Base-by-base conservation (phyloP, 2,113 vertebrate species). In the Crotalus viridis region DNA sequence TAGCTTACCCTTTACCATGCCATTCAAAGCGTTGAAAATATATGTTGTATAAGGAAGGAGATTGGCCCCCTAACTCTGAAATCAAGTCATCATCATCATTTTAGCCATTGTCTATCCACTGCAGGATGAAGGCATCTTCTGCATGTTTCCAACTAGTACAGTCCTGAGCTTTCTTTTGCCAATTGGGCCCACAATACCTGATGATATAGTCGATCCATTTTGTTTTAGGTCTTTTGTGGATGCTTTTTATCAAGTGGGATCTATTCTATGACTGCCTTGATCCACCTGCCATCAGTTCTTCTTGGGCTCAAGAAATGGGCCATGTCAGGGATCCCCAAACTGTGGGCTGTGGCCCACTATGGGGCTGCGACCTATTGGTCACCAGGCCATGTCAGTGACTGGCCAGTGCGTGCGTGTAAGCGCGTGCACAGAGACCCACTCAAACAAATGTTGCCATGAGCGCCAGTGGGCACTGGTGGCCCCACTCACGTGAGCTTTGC, bases 371-470 rank as follows among this genome's bases (percentile, higher is more conserved):
- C 48, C 48, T 51, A 51, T 51, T 51, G 7, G 48, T 51, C 8
- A 51, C 48, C 1, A 1, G 48, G 48, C 48, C 48, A 1, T 9
- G 48, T 51, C 7, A 51, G 48, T 9, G 8, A 8, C 48, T 51
- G 48, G 48, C 48, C 48, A 51, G 48, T 51, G 48, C 1, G 1
- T 9, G 48, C 48, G 1, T 51, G 8, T 51, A 51, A 51, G 48
- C 8, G 1, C 1, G 1, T 0, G 8, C 7, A 0, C 48, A 51
- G 0, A 51, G 48, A 8, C 48, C 48, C 48, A 51, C 48, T 51
- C 48, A 51, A 51, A 7, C 7, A 0, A 51, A 51, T 51, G 48
- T 51, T 51, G 48, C 48, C 48, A 51, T 51, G 48, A 51, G 48
- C 8, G 8, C 48, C 7, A 51, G 8, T 51, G 48, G 48, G 48